phyloP scores from a whole-genome alignment of 2,888 invertebrate species.

The Neocrepidodera transversa region DNA sequence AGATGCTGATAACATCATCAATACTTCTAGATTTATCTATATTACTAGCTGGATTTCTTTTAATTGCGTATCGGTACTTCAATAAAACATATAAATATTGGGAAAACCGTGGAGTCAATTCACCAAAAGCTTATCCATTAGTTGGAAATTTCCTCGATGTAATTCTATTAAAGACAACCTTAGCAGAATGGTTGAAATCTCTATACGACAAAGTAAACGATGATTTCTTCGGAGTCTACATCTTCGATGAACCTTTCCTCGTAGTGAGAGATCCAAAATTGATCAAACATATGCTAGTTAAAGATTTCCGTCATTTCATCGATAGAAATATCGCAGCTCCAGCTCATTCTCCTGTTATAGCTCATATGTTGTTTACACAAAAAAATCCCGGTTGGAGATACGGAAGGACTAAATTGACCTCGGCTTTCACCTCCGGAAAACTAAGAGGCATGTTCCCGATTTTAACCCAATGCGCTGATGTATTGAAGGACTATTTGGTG shows the following conservation, averaged over 20 bases:
- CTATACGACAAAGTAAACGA: constrained; percentile 12
- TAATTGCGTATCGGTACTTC: constrained; percentile 36
- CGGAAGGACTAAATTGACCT: constrained; percentile 62
- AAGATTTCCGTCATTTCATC: constrained; percentile 62
- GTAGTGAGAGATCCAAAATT: constrained; percentile 60
- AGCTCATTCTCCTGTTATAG: constrained; percentile 57
- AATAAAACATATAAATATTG: constrained; percentile 44
- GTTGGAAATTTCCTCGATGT: constrained; percentile 43
- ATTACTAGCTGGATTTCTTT: not conserved
- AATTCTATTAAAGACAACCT: constrained; percentile 26
- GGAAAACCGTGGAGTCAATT: constrained; percentile 41
- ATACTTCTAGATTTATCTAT: constrained; percentile 17
- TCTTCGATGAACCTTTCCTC: constrained; percentile 61
- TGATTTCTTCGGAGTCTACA: constrained; percentile 57
- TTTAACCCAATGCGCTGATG: constrained; percentile 47
- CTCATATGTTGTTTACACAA: constrained; percentile 59
- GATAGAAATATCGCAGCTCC: constrained; percentile 60
- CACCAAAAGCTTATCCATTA: constrained; percentile 41
- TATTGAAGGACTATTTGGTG: constrained; percentile 10
- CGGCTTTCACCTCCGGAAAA: constrained; percentile 65
- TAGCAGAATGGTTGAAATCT: constrained; percentile 30
- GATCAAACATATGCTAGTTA: constrained; percentile 60
- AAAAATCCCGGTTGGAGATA: constrained; percentile 64
- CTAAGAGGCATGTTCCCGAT: constrained; percentile 63
- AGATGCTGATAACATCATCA: constrained; percentile 29